These are phyloP conservation scores for Prunella strophiata DNA, from an alignment of 2,797 vertebrate species.

Conservation along the genomic window DNA sequence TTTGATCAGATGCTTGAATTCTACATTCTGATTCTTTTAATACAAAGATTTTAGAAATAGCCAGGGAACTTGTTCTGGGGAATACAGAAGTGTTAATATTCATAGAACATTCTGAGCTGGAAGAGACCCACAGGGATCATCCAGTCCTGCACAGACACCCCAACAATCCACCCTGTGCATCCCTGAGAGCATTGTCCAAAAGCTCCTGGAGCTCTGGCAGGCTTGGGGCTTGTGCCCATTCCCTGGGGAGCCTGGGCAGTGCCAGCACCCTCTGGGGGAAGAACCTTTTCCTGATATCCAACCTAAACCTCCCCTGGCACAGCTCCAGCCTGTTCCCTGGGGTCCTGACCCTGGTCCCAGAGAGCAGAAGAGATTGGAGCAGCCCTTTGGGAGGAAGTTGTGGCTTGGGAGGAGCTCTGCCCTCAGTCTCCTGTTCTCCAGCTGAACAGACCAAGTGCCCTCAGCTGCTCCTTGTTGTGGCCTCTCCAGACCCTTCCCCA, in stretches of 20 bases:
- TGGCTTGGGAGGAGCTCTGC: neutral
- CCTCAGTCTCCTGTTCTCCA: neutral
- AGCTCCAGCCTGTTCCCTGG: fast-evolving
- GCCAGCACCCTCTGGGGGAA: neutral
- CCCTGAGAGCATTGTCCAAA: fast-evolving
- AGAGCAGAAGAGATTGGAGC: neutral
- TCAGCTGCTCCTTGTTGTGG: neutral
- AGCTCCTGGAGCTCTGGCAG: neutral
- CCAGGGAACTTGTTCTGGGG: neutral
- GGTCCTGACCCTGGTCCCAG: neutral
- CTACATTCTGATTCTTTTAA: neutral
- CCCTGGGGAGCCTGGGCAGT: neutral
- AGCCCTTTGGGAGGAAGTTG: neutral
- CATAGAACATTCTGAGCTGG: neutral
- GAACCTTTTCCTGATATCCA: fast-evolving
- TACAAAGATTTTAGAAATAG: neutral
- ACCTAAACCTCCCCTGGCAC: fast-evolving
- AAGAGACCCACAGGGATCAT: neutral
- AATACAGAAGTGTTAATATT: neutral
- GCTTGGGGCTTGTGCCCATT: neutral
- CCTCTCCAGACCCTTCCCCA: neutral
- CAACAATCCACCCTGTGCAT: neutral
- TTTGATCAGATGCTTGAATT: neutral
- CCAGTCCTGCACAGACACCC: neutral
- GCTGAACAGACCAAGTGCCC: too few species aligned